A percentile compares a stretch with the other conserved stretches of the same genome.
These are phyloP conservation scores for Dryobotodes eremita DNA, from an alignment of 2,888 invertebrate species.

Conservation along the genomic window DNA sequence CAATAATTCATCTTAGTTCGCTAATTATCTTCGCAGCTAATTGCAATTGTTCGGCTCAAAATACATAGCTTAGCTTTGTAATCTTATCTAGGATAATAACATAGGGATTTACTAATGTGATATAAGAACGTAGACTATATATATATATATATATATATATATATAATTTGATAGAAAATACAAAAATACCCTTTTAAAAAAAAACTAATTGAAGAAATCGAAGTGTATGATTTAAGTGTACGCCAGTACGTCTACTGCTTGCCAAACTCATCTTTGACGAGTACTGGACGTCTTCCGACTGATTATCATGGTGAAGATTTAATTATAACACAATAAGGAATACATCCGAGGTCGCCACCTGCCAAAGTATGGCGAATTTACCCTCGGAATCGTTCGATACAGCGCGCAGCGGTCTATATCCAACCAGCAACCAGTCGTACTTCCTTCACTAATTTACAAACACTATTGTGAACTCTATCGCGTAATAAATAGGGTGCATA, in stretches of 20 bases:
- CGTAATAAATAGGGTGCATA: fast-evolving
- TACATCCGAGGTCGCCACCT: not conserved
- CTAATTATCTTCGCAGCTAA: slow-evolving; percentile 35
- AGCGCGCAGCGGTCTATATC: slow-evolving; percentile 36
- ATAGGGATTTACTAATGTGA: no score
- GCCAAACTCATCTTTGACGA: not conserved
- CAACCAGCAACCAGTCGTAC: slow-evolving; percentile 17
- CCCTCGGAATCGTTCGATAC: slow-evolving; percentile 47
- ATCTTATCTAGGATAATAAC: no score
- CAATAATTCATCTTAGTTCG: slow-evolving; percentile 28
- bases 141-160: no score
- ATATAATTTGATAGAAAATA: no score
- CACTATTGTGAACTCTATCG: slow-evolving; percentile 3
- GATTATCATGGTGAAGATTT: not conserved
- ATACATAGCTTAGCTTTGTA: no score
- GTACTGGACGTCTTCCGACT: not conserved
- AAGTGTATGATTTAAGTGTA: not conserved
- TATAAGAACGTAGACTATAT: no score
- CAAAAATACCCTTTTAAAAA: not conserved
- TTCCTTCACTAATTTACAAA: slow-evolving; percentile 5
- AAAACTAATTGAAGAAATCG: not conserved
- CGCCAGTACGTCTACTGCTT: not conserved
- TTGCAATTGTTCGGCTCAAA: slow-evolving; percentile 10
- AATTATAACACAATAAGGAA: slow-evolving; percentile 5
- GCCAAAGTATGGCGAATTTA: slow-evolving; percentile 17